Base-by-base conservation (phyloP, 2,888 invertebrate genomes). In the Cyrtodaria siliqua region DNA sequence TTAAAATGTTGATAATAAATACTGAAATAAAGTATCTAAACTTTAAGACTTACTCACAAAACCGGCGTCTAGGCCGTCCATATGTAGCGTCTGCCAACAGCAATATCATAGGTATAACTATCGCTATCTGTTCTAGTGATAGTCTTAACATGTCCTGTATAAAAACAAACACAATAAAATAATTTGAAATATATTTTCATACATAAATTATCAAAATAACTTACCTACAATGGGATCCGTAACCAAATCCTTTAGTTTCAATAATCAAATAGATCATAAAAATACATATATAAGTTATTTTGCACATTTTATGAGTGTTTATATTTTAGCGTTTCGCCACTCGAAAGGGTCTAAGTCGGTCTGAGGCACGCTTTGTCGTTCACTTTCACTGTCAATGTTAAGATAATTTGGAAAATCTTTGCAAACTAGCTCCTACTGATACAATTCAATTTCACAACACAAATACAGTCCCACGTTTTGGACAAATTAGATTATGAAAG, bases 21-120 rank as follows among this genome's bases (percentile, higher is more conserved):
- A n/a, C n/a, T n/a, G n/a, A n/a, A n/a, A n/a, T n/a, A n/a, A n/a
- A n/a, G n/a, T n/a, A n/a, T n/a, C n/a, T n/a, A n/a, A n/a, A n/a
- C n/a, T n/a, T n/a, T n/a, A 29, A n/a, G 49, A 70, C 70, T 70
- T 70, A 70, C 70, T 70, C 70, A 63, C 70, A 70, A 70, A 70
- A 70, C 59, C 74, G 61, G 26, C 67, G 61, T 53, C 67, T 61
- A 33, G 68, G 69, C 23, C 49, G 27, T 8, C 67, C 64, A 33
- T 59, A 72, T 20, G 56, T 67, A 23, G 63, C 57, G 40, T 63
- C 61, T 18, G 69, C 53, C 29, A 70, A 50, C 50, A 76, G 40
- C 47, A 76, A 50, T 29, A 76, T 53, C 57, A 77, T 52, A 24
- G 71, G 71, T n/a, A 67, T 50, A 16, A 77, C 55, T 20, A 77